Percentiles rank a stretch among this genome's conserved stretches.
Evolutionary conservation across 2,888 invertebrate species (phyloP).

Genomic region (Limnephilus rhombicus): DNA sequence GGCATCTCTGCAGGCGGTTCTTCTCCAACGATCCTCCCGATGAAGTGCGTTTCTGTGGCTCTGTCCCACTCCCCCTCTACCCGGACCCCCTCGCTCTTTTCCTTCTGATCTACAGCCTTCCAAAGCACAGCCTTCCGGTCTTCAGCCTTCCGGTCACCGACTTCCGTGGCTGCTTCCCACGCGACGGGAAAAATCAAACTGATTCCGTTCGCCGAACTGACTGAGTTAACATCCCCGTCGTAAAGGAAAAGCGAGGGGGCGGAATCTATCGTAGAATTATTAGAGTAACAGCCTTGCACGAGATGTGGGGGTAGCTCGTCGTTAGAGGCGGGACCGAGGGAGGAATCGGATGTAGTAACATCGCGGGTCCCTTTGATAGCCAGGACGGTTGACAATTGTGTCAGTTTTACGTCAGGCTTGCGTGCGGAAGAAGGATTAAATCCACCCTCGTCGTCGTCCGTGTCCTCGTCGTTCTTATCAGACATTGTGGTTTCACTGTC

Average conservation of each 20-base stretch:
- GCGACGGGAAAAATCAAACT: constrained; percentile 65
- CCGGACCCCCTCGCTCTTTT: not conserved
- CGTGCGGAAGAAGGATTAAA: constrained; percentile 44
- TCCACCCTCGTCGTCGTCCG: constrained; percentile 50
- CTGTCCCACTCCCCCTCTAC: constrained; percentile 29
- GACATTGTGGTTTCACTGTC: constrained; percentile 66
- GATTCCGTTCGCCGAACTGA: constrained; percentile 55
- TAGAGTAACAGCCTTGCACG: constrained; percentile 40
- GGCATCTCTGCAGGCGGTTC: constrained; percentile 36
- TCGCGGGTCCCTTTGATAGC: constrained; percentile 6
- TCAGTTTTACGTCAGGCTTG: not conserved
- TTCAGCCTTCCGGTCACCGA: constrained; percentile 37
- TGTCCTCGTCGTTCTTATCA: constrained; percentile 31
- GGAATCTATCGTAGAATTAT: constrained; percentile 31
- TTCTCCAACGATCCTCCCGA: constrained; percentile 9
- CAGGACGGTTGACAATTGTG: not conserved
- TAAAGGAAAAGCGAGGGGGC: constrained; percentile 47
- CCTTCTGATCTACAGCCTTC: constrained; percentile 22
- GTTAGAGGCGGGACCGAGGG: constrained; percentile 24
- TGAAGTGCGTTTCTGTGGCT: constrained; percentile 26
- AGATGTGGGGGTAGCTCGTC: constrained; percentile 40
- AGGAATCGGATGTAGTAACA: not conserved
- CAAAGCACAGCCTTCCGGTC: not conserved
- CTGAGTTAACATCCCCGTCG: constrained; percentile 47
- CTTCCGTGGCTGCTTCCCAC: constrained; percentile 53